Base-by-base conservation (phyloP, 2,113 vertebrate genomes). In the Channa argus region DNA sequence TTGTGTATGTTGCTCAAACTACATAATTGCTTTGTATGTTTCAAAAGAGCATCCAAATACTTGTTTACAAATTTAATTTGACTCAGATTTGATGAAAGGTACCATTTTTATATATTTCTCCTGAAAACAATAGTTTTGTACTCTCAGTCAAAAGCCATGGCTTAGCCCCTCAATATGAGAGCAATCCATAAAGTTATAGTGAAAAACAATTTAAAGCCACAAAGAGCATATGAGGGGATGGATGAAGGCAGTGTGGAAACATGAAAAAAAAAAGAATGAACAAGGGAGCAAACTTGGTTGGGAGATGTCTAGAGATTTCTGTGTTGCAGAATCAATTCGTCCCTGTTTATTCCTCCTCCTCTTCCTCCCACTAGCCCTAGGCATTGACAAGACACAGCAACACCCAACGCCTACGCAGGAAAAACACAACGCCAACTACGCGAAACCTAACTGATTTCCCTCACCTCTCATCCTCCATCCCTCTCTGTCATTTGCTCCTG, bases 261-360 rank as follows among this genome's bases (percentile, higher is more conserved):
- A 49, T 7, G 8, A 14, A 37, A 36, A 36, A n/a, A 24, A 2
- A 45, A 39, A 51, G 43, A 65, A 45, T 0, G 11, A 68, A 43
- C 3, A 50, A 59, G 50, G 7, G 41, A 45, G 43, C 6, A 45
- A 80, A 75, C 66, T 46, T 67, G 53, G 69, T 56, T 45, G 39
- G 38, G 69, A 50, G 38, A 69, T 72, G 73, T 85, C 85, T 76
- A 63, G 86, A 86, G 86, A 80, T 53, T 82, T 86, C 36, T 54
- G 74, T 77, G 83, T 69, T 84, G 66, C 66, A 75, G 75, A 85
- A 89, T 89, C 79, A 79, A 87, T 89, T 76, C 2, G 8, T 76
- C 78, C 51, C 62, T 55, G 63, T 78, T 81, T 81, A 72, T 80
- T 71, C 34, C 5, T 63, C 45, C 66, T 63, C 53, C 71, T 83